These are phyloP conservation scores for Acanthochromis polyacanthus DNA, from an alignment of 2,113 vertebrate species.

Conservation along the genomic window DNA sequence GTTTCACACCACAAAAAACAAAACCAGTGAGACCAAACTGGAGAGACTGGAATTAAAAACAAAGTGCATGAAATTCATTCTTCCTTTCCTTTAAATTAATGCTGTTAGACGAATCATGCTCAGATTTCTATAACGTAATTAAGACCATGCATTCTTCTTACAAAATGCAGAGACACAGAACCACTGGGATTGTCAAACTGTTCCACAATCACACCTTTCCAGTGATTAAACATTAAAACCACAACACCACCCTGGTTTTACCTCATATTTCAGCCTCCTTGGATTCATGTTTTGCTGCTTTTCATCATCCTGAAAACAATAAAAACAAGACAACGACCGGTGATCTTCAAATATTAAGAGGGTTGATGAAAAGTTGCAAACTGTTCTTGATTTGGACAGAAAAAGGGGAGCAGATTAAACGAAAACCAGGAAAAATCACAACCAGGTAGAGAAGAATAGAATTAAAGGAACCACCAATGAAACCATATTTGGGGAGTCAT, in stretches of 20 bases:
- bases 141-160: too few species aligned
- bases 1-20: too few species aligned
- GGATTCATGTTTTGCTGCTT: constrained; percentile 58
- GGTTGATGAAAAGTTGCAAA: background rate
- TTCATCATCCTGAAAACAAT: constrained; percentile 76
- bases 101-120: too few species aligned
- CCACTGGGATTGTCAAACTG: too few species aligned
- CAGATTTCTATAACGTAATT: too few species aligned
- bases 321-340: background rate
- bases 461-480: background rate
- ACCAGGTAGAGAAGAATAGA: background rate
- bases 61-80: too few species aligned
- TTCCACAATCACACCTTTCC: too few species aligned
- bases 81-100: too few species aligned
- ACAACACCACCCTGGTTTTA: constrained; percentile 40
- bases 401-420: background rate
- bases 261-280: constrained; percentile 81
- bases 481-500: constrained; percentile 27
- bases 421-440: constrained; percentile 21
- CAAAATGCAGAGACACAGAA: too few species aligned
- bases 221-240: background rate
- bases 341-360: too few species aligned
- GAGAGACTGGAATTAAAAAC: too few species aligned
- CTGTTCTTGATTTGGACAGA: background rate
- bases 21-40: too few species aligned